Percentiles rank a stretch among this genome's conserved stretches.
phyloP scores from a whole-genome alignment of 2,888 invertebrate species.

The Ormyrus labotus region DNA sequence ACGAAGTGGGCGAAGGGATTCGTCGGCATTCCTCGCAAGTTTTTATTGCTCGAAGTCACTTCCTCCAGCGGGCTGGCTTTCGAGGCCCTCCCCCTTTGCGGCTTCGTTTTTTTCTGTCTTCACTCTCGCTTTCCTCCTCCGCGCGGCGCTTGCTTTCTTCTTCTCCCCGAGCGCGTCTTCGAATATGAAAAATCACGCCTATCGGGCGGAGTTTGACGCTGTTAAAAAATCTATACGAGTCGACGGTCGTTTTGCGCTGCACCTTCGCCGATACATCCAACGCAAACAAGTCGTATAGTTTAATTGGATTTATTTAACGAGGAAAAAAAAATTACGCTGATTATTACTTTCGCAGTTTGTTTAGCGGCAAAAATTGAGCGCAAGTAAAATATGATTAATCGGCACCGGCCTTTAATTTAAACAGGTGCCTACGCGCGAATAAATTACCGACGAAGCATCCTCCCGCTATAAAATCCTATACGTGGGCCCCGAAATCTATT shows the following conservation, averaged over 20 bases:
- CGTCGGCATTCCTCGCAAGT: constrained; percentile 23
- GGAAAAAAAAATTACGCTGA: too few relatives aligned
- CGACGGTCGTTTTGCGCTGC: not conserved
- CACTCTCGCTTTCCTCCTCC: not conserved
- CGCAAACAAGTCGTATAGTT: too few relatives aligned
- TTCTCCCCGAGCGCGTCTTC: not conserved
- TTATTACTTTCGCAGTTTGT: too few relatives aligned
- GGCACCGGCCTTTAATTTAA: not conserved
- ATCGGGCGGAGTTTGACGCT: too few relatives aligned
- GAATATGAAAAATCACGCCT: constrained; percentile 14
- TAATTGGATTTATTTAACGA: too few relatives aligned
- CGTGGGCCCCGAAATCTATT: constrained; percentile 32
- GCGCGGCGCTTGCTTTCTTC: not conserved
- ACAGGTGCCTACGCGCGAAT: constrained; percentile 20
- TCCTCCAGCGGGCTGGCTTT: not conserved
- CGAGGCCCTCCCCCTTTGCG: not conserved
- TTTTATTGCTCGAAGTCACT: constrained; percentile 34
- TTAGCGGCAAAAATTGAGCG: too few relatives aligned
- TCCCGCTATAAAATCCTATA: constrained; percentile 3
- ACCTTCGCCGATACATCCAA: not conserved
- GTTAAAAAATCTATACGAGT: not conserved
- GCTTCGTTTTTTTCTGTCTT: not conserved
- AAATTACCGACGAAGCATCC: constrained; percentile 17
- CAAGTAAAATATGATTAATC: too few relatives aligned
- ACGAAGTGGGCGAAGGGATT: constrained; percentile 16